Percentiles rank a stretch among this genome's conserved stretches.
Evolutionary conservation across 1,140 invertebrate species (phyloP).

Genomic region (Sinonovacula constricta): DNA sequence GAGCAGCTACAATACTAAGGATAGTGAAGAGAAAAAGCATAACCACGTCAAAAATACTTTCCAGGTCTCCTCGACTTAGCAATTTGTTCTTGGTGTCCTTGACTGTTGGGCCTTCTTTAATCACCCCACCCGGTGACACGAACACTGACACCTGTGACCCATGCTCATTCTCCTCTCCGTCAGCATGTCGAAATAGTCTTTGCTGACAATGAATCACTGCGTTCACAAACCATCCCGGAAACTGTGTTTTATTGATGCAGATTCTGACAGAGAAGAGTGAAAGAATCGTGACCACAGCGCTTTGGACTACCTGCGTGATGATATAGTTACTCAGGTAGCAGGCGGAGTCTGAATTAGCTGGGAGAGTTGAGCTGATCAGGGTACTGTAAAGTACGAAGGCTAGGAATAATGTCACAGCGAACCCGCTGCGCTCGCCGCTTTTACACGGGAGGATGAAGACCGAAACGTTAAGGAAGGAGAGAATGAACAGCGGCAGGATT

Average conservation of each 20-base stretch:
- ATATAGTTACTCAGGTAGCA: neutral
- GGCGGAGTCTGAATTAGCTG: neutral
- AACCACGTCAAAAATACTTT: no score
- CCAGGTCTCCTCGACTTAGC: no score
- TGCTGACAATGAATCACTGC: no score
- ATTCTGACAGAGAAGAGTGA: neutral
- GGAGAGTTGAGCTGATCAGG: neutral
- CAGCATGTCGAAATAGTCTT: no score
- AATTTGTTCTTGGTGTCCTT: no score
- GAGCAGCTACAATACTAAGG: no score
- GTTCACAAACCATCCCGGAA: neutral
- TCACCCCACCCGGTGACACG: no score
- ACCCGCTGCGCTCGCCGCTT: neutral
- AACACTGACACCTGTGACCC: no score
- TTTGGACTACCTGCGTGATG: neutral
- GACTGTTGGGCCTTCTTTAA: no score
- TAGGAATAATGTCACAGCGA: neutral
- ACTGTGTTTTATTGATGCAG: neutral
- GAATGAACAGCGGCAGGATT: neutral
- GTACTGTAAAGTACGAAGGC: neutral
- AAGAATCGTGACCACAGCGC: neutral
- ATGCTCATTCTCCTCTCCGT: no score
- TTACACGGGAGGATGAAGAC: conserved; percentile 21
- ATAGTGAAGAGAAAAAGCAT: no score
- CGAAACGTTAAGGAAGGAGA: neutral